Conservation (phyloP, 1,140 invertebrate genomes). For the Holotrichia oblita region DNA sequence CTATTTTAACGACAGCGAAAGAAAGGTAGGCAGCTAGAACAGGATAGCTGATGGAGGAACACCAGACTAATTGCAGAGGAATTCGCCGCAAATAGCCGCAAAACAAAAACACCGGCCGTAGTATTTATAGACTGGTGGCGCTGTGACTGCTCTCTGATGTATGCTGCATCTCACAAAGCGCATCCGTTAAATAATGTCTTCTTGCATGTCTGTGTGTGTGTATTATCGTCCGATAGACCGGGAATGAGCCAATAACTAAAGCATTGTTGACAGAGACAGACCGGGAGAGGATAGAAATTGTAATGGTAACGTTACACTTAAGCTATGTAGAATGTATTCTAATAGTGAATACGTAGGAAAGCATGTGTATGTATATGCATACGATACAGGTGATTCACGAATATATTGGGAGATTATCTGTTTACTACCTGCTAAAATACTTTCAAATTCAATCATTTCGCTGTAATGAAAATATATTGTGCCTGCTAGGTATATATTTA, state of each 20-base stretch:
- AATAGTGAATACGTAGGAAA: not conserved
- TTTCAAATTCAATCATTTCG: too few relatives aligned
- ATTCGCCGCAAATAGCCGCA: slow-evolving; percentile 47
- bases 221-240: slow-evolving; percentile 1
- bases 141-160: slow-evolving; percentile 11
- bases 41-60: slow-evolving; percentile 13
- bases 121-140: slow-evolving; percentile 35
- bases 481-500: too few relatives aligned
- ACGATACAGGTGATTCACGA: not conserved
- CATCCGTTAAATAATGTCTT: slow-evolving; percentile 17
- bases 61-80: slow-evolving; percentile 48
- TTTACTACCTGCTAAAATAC: too few relatives aligned
- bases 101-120: slow-evolving; percentile 33
- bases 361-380: not conserved
- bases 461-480: too few relatives aligned
- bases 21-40: slow-evolving; percentile 9
- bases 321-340: not conserved
- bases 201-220: not conserved
- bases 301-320: not conserved
- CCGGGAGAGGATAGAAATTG: not conserved
- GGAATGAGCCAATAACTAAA: slow-evolving; percentile 8
- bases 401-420: not conserved
- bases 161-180: slow-evolving; percentile 16
- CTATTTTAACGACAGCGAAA: not conserved
- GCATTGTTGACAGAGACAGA: slow-evolving; percentile 5